Percentiles rank a stretch among this genome's conserved stretches.
phyloP scores from a whole-genome alignment of 2,888 invertebrate species.

The Pandemis heparana region DNA sequence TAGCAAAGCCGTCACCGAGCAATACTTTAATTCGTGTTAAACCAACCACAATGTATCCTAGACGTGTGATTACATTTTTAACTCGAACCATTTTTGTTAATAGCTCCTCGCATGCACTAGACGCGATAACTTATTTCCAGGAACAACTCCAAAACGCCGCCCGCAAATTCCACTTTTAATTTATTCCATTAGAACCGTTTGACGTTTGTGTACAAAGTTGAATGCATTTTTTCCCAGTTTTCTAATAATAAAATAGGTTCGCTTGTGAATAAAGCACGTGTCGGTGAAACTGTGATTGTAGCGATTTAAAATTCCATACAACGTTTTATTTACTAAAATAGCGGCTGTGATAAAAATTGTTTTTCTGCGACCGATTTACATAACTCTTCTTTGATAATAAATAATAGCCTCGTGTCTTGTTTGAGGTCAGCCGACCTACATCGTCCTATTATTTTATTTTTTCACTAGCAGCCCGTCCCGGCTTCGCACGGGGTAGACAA shows the following conservation, averaged over 20 bases:
- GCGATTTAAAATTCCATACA: conserved; percentile 19
- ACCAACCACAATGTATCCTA: neutral
- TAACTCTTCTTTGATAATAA: too few relatives aligned
- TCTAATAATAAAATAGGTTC: conserved; percentile 18
- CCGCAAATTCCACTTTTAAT: conserved; percentile 12
- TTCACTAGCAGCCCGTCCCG: too few relatives aligned
- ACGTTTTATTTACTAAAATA: neutral
- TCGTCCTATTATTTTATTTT: too few relatives aligned
- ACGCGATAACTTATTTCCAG: conserved; percentile 14
- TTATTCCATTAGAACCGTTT: conserved; percentile 6
- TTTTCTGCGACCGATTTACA: too few relatives aligned
- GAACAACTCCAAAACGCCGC: neutral
- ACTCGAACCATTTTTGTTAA: conserved; percentile 21
- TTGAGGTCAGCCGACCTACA: too few relatives aligned
- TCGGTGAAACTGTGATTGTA: neutral
- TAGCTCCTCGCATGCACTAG: conserved; percentile 22
- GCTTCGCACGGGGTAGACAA: too few relatives aligned
- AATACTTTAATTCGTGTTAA: conserved; percentile 11
- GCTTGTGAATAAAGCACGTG: conserved; percentile 19
- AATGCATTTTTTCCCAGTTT: conserved; percentile 2
- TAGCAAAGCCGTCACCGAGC: neutral
- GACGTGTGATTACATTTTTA: conserved; percentile 24
- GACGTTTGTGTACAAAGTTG: neutral
- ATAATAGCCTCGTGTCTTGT: too few relatives aligned
- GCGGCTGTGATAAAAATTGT: too few relatives aligned